Evolutionary conservation across 2,888 invertebrate species (phyloP).

Genomic region (Asteroscopus sphinx): DNA sequence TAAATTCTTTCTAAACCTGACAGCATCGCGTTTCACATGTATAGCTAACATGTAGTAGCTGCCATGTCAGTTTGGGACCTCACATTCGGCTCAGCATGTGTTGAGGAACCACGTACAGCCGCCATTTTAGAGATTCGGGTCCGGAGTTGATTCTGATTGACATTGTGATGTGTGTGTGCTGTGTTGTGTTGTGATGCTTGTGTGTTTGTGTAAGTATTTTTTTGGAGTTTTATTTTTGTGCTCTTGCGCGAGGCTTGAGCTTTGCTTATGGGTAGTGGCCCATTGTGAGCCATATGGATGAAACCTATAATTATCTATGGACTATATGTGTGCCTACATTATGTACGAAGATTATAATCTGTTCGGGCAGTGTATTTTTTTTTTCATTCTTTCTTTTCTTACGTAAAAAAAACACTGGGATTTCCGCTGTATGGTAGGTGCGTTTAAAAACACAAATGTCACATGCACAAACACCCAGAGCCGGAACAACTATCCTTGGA

Average conservation of each 20-base stretch:
- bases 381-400: no score
- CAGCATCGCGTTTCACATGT: conserved; percentile 83
- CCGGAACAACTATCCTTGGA: no score
- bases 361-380: no score
- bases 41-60: conserved; percentile 70
- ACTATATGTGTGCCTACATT: no score
- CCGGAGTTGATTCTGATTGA: conserved; percentile 41
- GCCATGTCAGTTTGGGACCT: conserved; percentile 61
- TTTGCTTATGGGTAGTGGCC: neutral
- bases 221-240: conserved; percentile 16
- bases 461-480: no score
- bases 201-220: conserved; percentile 65
- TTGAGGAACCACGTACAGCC: conserved; percentile 74
- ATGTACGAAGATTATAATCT: no score
- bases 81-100: conserved; percentile 74
- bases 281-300: no score
- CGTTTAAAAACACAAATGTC: no score
- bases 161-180: conserved; percentile 61
- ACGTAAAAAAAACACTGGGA: no score
- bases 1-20: conserved; percentile 88
- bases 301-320: no score
- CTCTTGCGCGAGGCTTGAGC: neutral
- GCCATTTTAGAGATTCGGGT: conserved; percentile 67
- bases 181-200: conserved; percentile 62
- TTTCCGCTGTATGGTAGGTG: no score